Base-by-base conservation (phyloP, 1,140 invertebrate species). In the Streblospio benedicti region DNA sequence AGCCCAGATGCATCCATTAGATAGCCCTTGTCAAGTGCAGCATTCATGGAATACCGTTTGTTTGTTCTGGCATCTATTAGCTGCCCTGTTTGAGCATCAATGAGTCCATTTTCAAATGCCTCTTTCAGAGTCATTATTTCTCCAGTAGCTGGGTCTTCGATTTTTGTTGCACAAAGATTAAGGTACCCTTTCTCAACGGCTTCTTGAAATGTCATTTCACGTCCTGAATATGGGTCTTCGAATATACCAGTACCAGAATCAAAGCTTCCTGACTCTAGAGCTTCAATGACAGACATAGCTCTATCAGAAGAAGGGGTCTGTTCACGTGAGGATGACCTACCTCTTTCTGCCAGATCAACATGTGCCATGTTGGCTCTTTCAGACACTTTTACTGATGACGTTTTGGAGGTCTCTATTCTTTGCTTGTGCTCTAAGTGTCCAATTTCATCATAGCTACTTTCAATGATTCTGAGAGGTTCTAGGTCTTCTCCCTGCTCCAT, bases 101-200 rank as follows among this genome's bases (percentile, higher is more conserved):
- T 81, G 59, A 90, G 76, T 64, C 87, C 87, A 66, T 85, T 87
- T 35, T 83, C 81, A 55, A 91, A 72, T 35, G 92, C 91, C 59
- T 84, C 82, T 74, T 93, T 92, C 66, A 94, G 86, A 69, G 86
- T 90, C 52, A 96, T 82, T 72, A 86, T 88, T 70, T 91, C 87
- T 23, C 83, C 85, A 43, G 85, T 87, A 64, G 85, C 81, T 0
- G 87, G 85, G 76, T 93, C 87, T 70, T 86, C 87, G 72, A 93
- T 50, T 51, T 27, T 20, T 0, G 55, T 86, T 53, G 82, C 82
- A 3, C 90, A 88, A 32, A 81, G 62, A 62, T 76, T 68, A 32
- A 76, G 61, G 12, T 49, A 18, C 67, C 66, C 43, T 56, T 61
- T 31, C 33, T 63, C 61, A 1, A 77, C 63, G 30, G 71, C 68